Base-by-base conservation (phyloP, 2,113 vertebrate species). In the Hystrix cristata region DNA sequence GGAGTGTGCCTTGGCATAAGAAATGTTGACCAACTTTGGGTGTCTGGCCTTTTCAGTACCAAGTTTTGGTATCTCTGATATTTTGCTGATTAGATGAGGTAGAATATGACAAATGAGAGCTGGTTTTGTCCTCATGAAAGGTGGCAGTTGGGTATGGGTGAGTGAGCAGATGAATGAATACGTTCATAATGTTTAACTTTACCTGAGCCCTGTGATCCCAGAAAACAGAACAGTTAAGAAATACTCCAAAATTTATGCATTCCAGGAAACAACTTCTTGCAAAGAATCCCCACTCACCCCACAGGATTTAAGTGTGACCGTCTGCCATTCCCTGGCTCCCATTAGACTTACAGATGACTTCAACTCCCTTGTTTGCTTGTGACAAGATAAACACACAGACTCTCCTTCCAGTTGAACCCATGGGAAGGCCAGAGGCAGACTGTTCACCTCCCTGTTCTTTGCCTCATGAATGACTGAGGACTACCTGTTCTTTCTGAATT, bases 51-150 rank as follows among this genome's bases (percentile, higher is more conserved):
- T 91, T 96, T 43, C 23, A 87, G 67, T 86, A 31, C 38, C 34
- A 29, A 60, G 51, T 62, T 94, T 62, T 65, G 31, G 11, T 64
- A 86, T 86, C 69, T 59, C 69, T 90, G 72, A 53, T 85, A 81
- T 51, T 93, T 95, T 89, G 7, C 57, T 95, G 72, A 91, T 83
- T 86, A 89, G 79, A 46, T 48, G 76, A 78, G 38, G 43, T 76
- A 94, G 48, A 95, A 81, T 38, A 46, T 88, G 65, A 86, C 13
- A 23, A 79, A 51, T 43, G 43, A 82, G 62, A 94, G 87, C 25
- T 72, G 38, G 43, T 60, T 96, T 74, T 88, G 31, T 71, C 91
- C 25, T 91, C 43, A 38, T 53, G 55, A 69, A 94, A 92, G 19
- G 34, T 64, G 60, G 25, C 57, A 74, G 10, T n/a, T 69, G 71